Percentiles rank a stretch among this genome's conserved stretches.
These are phyloP conservation scores for Lissocephala sabroskyi DNA, from an alignment of 2,888 invertebrate species.

Conservation along the genomic window DNA sequence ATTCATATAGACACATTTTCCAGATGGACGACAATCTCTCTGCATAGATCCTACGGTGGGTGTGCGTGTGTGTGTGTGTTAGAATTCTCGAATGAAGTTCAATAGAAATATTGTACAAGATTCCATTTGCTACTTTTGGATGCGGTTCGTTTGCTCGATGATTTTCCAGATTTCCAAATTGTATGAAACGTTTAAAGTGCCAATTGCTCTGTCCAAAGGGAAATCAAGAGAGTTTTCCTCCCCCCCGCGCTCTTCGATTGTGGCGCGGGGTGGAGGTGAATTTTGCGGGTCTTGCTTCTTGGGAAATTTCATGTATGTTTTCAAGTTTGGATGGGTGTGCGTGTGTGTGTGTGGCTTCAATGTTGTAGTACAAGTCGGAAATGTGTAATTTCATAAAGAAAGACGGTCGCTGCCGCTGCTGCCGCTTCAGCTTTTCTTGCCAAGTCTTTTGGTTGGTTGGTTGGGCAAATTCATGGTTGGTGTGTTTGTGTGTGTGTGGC, in stretches of 20 bases:
- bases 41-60: slow-evolving; percentile 46
- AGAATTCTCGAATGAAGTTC: slow-evolving; percentile 33
- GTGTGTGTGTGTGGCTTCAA: slow-evolving; percentile 35
- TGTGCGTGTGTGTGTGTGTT: slow-evolving; percentile 5
- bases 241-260: no score
- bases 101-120: slow-evolving; percentile 66
- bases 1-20: slow-evolving; percentile 4
- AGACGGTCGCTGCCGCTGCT: slow-evolving; percentile 35
- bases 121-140: slow-evolving; percentile 60
- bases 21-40: slow-evolving; percentile 47
- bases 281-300: slow-evolving; percentile 9
- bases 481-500: slow-evolving; percentile 43
- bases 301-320: slow-evolving; percentile 22
- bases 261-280: no score
- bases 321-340: slow-evolving; percentile 14
- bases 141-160: slow-evolving; percentile 44
- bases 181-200: slow-evolving; percentile 29
- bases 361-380: slow-evolving; percentile 59
- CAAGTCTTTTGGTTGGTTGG: slow-evolving; percentile 49
- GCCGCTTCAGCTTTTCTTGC: slow-evolving; percentile 33
- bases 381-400: slow-evolving; percentile 62
- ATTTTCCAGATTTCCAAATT: slow-evolving; percentile 62
- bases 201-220: slow-evolving; percentile 4
- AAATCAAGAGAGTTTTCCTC: no score
- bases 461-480: slow-evolving; percentile 4